Evolutionary conservation across 2,888 invertebrate genomes (phyloP), one percentile per base, ranked within the genome.

Genomic region (Cosmopolites sordidus): DNA sequence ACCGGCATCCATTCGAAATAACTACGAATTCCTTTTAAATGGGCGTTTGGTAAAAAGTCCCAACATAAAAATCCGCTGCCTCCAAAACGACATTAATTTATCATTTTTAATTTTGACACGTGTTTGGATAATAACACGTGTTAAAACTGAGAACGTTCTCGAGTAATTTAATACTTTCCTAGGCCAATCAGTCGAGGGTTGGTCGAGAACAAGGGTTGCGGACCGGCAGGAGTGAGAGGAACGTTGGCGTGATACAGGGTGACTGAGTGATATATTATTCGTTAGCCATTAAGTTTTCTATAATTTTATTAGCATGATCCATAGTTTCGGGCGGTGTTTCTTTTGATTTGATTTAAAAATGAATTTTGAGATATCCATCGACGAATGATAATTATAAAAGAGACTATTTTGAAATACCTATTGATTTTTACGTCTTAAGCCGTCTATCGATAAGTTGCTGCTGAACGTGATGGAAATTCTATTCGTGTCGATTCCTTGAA

Each of bases 101-200:
- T 63, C 62, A 62, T 62, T 60, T 58, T 60, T 60, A 63, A 62
- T 57, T 61, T 62, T 61, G 64, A 64, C 66, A 65, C 64, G 65
- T 66, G 66, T 66, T 65, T 63, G 58, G 54, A 61, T 61, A 64
- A 60, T 60, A 64, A 65, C 66, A 66, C 60, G 61, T 66, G 66
- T 66, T 63, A 58, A 40, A 12, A 27, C 51, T 39, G 45, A 52
- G 54, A 48, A 53, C 49, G 46, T 51, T 59, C 59, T 60, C 48
- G 54, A 42, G 64, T 61, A 64, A 65, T 58, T 55, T 56, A 58
- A 65, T 64, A 64, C 60, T 61, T 62, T 62, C 38, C 14, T 18
- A 15, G 2, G 4, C 33, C 44, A 51, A 51, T 45, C 51, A 51
- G 37, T 33, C 30, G 39, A 14, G 45, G 43, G 43, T 43, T 29